Evolutionary conservation across 2,113 vertebrate genomes (phyloP), one percentile per base, ranked within the genome.

Genomic region (Microcebus murinus): DNA sequence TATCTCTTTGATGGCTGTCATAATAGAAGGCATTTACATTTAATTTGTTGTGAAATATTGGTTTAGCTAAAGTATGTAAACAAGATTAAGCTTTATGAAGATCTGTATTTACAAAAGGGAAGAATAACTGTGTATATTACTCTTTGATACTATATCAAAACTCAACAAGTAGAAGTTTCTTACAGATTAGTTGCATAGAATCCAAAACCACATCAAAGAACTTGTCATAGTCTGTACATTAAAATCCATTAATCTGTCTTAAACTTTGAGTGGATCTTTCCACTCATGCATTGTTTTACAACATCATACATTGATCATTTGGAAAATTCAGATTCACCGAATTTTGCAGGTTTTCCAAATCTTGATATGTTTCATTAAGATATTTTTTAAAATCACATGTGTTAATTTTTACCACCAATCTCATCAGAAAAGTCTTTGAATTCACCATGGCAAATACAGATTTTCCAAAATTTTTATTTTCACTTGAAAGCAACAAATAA

Each of bases 111-210:
- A 65, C 48, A 96, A 96, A 85, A 92, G 50, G 48, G 23, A 81
- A 79, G 34, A 67, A 9, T 71, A 71, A 39, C 21, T 21, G 20
- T 71, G 36, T 70, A 12, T 71, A 39, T 39, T 71, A n/a, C 36
- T 71, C n/a, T 21, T 39, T 25, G 23, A 71, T 71, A 80, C 34
- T 77, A 8, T 65, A 34, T 36, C 55, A 86, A 57, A 96, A 67
- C 18, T 86, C 36, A 36, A 50, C 39, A 88, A 42, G 55, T 91
- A 21, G 63, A 86, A 80, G 20, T 91, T 96, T 96, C 81, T 85
- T 90, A 65, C 80, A 55, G 65, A 71, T 73, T 45, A 65, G n/a
- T 73, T 73, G 70, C 70, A 73, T 90, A 87, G 59, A 82, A 61
- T 94, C 23, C 34, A 79, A 91, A 87, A 52, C 20, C 48, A 25